Conservation (phyloP, 1,140 invertebrate genomes). For the Apis cerana region DNA sequence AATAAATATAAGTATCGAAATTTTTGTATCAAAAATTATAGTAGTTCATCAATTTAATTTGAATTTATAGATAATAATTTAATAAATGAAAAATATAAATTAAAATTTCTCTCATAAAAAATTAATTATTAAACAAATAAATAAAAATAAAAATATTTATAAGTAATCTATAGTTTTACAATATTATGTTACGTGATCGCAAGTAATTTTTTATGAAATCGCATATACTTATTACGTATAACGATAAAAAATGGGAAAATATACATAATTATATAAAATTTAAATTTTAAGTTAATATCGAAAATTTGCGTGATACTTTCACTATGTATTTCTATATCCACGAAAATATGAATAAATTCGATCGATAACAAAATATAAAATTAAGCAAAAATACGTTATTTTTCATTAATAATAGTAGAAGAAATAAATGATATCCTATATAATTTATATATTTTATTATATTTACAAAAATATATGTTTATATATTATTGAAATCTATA, state of each 20-base stretch:
- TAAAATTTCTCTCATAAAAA: too few species aligned
- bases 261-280: constrained; percentile 13
- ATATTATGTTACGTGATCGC: background rate
- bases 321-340: background rate
- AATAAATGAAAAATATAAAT: too few species aligned
- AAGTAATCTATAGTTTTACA: background rate
- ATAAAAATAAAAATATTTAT: too few species aligned
- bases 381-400: background rate
- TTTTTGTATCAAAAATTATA: too few species aligned
- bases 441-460: background rate
- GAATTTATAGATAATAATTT: too few species aligned
- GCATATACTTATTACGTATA: background rate
- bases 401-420: background rate
- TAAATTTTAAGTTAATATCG: constrained; percentile 2
- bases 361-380: background rate
- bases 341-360: background rate
- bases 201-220: constrained; percentile 5
- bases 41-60: too few species aligned
- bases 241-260: constrained; percentile 18
- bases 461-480: background rate
- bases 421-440: background rate
- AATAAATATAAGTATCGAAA: too few species aligned
- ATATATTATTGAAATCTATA: background rate
- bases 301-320: background rate
- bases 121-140: too few species aligned